A percentile compares a stretch with the other conserved stretches of the same genome.
These are phyloP conservation scores for Penaeus monodon DNA, from an alignment of 2,888 invertebrate genomes.

Conservation along the genomic window DNA sequence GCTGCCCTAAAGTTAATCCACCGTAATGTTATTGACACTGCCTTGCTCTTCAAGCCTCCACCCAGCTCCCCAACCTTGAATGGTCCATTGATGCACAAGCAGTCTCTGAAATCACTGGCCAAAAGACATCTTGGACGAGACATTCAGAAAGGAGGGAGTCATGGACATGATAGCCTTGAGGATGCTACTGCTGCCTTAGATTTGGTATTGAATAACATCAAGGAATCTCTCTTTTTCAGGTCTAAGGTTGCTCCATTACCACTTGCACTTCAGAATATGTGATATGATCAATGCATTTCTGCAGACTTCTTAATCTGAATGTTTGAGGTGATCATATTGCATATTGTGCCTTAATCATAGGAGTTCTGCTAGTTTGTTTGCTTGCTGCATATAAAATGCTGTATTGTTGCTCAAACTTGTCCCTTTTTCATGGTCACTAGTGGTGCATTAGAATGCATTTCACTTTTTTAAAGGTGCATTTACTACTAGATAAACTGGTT, in stretches of 20 bases:
- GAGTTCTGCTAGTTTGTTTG: conserved; percentile 11
- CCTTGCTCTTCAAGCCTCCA: conserved; percentile 71
- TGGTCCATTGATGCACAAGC: conserved; percentile 66
- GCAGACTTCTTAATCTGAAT: not conserved
- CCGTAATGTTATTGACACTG: conserved; percentile 69
- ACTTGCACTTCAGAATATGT: conserved; percentile 50
- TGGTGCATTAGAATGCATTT: conserved; percentile 20
- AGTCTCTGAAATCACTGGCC: conserved; percentile 70
- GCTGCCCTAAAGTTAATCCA: conserved; percentile 69
- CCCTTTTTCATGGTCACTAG: conserved; percentile 7
- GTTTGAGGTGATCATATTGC: conserved; percentile 27
- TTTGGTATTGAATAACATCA: conserved; percentile 68
- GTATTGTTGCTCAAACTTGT: conserved; percentile 39
- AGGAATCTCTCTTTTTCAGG: conserved; percentile 37
- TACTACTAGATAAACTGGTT: not conserved
- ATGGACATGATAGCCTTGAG: conserved; percentile 72
- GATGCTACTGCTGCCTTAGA: conserved; percentile 71
- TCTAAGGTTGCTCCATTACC: conserved; percentile 44
- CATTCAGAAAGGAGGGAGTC: conserved; percentile 70
- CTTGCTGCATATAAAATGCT: conserved; percentile 30
- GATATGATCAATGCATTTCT: conserved; percentile 23
- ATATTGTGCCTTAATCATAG: conserved; percentile 44
- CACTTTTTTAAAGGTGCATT: conserved; percentile 7
- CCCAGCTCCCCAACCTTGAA: conserved; percentile 67
- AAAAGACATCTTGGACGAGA: conserved; percentile 69